These are phyloP conservation scores for Rhinichthys osculus DNA, from an alignment of 2,797 vertebrate species.

Conservation along the genomic window DNA sequence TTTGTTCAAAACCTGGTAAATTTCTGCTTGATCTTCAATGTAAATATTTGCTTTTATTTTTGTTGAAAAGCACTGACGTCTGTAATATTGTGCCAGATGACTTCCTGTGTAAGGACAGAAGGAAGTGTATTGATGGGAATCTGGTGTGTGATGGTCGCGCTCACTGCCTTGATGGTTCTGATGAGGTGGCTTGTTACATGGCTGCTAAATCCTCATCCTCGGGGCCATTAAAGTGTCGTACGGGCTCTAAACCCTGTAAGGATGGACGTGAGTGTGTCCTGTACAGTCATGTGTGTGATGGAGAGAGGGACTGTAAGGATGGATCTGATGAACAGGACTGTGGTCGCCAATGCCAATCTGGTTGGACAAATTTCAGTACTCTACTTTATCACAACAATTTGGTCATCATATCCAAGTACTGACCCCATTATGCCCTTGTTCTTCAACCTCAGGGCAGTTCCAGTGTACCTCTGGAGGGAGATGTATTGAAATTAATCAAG, in stretches of 20 bases:
- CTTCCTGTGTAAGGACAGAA: slow-evolving; percentile 70
- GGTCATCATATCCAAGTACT: not conserved
- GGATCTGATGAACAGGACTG: slow-evolving; percentile 85
- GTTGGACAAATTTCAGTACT: slow-evolving; percentile 80
- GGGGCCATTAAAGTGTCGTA: too few relatives aligned
- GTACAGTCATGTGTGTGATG: slow-evolving; percentile 84
- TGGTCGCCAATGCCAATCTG: slow-evolving; percentile 69
- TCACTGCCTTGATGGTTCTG: slow-evolving; percentile 60
- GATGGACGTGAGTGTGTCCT: slow-evolving; percentile 81
- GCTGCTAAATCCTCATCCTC: too few relatives aligned
- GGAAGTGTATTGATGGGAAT: slow-evolving; percentile 65
- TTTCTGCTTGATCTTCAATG: too few relatives aligned
- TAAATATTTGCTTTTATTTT: slow-evolving; percentile 39
- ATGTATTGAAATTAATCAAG: slow-evolving; percentile 65
- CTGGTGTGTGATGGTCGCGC: slow-evolving; percentile 74
- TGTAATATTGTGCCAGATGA: slow-evolving; percentile 64
- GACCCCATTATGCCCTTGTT: not conserved
- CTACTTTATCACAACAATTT: slow-evolving; percentile 65
- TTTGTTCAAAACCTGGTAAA: slow-evolving; percentile 36
- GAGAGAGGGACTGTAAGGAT: slow-evolving; percentile 85
- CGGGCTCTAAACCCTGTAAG: slow-evolving; percentile 71
- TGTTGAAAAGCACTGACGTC: not conserved
- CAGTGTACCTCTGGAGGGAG: slow-evolving; percentile 64
- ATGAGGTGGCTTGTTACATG: slow-evolving; percentile 66
- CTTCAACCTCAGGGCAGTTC: slow-evolving; percentile 69